A percentile compares a stretch with the other conserved stretches of the same genome.
phyloP scores from a whole-genome alignment of 2,888 invertebrate genomes.

The Omphaloscelis lunosa region DNA sequence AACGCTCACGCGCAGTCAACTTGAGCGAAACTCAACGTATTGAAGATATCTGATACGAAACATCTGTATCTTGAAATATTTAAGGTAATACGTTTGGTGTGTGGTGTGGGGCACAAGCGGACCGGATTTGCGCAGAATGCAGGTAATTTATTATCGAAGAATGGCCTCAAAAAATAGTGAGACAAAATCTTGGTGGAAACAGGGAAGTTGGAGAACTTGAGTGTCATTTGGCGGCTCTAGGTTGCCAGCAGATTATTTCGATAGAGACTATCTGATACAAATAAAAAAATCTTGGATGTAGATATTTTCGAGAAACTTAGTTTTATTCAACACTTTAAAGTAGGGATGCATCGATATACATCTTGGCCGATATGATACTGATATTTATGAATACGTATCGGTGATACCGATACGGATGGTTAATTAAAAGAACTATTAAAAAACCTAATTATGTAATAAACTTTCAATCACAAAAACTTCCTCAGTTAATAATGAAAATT shows the following conservation, averaged over 20 bases:
- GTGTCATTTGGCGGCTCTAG: not conserved
- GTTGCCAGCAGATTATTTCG: not conserved
- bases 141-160: not conserved
- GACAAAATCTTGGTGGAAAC: not conserved
- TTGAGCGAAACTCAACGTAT: slow-evolving; percentile 54
- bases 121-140: slow-evolving; percentile 14
- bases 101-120: slow-evolving; percentile 43
- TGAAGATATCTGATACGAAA: slow-evolving; percentile 65
- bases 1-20: slow-evolving; percentile 34
- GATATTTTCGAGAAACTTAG: not conserved
- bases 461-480: no score
- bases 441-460: no score
- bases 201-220: not conserved
- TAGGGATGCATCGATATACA: no score
- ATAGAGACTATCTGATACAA: not conserved
- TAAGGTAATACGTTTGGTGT: slow-evolving; percentile 64
- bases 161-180: not conserved
- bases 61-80: slow-evolving; percentile 70
- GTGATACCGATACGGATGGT: no score
- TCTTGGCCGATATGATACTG: no score
- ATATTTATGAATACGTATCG: no score
- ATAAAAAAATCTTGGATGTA: not conserved
- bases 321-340: not conserved
- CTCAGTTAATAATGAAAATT: no score
- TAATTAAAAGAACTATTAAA: no score